phyloP scores from a whole-genome alignment of 2,888 invertebrate species.

The Matsumyia berberina region DNA sequence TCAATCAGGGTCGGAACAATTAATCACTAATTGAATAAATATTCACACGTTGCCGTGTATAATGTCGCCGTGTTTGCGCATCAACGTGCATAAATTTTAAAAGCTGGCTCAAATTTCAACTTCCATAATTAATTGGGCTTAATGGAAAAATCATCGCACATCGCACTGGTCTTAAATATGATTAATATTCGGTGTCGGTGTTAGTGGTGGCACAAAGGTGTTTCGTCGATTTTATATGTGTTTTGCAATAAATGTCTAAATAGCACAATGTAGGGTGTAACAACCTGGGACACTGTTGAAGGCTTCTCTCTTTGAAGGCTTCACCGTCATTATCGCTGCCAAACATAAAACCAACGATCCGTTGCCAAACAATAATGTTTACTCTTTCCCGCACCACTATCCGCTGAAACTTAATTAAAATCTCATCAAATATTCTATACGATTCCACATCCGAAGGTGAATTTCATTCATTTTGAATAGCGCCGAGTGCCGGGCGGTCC shows the following conservation, averaged over 20 bases:
- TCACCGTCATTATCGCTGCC: slow-evolving; percentile 21
- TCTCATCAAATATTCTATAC: slow-evolving; percentile 75
- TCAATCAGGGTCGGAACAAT: slow-evolving; percentile 34
- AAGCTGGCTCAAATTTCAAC: slow-evolving; percentile 32
- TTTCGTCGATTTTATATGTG: slow-evolving; percentile 12
- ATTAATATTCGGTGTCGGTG: slow-evolving; percentile 47
- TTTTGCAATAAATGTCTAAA: slow-evolving; percentile 50
- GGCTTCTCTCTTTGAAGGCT: not conserved
- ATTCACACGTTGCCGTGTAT: slow-evolving; percentile 20
- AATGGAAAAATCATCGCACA: slow-evolving; percentile 61
- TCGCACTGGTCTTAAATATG: slow-evolving; percentile 44
- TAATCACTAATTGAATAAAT: slow-evolving; percentile 52
- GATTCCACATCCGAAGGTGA: slow-evolving; percentile 70
- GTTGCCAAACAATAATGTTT: slow-evolving; percentile 42
- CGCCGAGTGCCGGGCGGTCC: slow-evolving; percentile 7
- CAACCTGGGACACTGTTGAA: not conserved
- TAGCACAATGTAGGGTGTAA: slow-evolving; percentile 23
- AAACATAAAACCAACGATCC: slow-evolving; percentile 45
- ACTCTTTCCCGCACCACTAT: slow-evolving; percentile 2
- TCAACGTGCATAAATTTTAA: slow-evolving; percentile 16
- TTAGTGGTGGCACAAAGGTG: slow-evolving; percentile 9
- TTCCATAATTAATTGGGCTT: slow-evolving; percentile 55
- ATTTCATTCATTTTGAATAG: slow-evolving; percentile 60
- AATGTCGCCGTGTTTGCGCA: not conserved
- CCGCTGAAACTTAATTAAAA: slow-evolving; percentile 73